phyloP scores from a whole-genome alignment of 2,113 vertebrate genomes.

The Otis tarda region DNA sequence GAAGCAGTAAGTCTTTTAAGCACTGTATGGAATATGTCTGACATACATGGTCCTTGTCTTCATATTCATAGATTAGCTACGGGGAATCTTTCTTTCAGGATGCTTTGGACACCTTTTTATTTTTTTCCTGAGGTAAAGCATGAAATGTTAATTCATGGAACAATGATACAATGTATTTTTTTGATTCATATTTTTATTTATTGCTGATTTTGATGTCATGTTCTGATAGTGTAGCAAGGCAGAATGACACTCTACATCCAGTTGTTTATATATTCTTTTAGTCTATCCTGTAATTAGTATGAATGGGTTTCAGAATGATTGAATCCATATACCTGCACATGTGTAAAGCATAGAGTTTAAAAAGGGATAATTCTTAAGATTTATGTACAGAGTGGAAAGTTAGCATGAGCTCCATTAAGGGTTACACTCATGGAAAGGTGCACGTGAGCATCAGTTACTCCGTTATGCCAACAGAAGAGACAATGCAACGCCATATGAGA shows the following conservation, averaged over 20 bases:
- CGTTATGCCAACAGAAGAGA: neutral
- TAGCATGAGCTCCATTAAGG: neutral
- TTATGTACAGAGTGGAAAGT: neutral
- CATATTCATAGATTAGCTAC: neutral
- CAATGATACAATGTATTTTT: neutral
- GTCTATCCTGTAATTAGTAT: neutral
- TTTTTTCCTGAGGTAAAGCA: constrained; percentile 19
- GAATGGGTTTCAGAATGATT: constrained; percentile 3
- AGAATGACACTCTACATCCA: constrained; percentile 3
- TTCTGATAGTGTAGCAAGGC: constrained; percentile 4
- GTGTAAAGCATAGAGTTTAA: neutral
- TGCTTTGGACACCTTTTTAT: constrained; percentile 2
- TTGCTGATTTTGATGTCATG: constrained; percentile 23
- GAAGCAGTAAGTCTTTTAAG: neutral
- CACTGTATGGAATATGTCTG: neutral
- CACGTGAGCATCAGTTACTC: neutral
- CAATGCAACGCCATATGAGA: neutral
- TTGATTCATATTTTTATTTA: constrained; percentile 47
- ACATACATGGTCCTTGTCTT: constrained; percentile 1
- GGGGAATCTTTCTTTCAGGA: constrained; percentile 15
- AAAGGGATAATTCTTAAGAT: neutral
- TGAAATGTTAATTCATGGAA: neutral
- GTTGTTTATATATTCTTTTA: neutral
- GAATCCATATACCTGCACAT: neutral
- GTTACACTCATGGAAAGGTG: neutral